Percentiles rank a stretch among this genome's conserved stretches.
Conservation (phyloP, 1,140 invertebrate species). For the Drosophila jambulina region DNA sequence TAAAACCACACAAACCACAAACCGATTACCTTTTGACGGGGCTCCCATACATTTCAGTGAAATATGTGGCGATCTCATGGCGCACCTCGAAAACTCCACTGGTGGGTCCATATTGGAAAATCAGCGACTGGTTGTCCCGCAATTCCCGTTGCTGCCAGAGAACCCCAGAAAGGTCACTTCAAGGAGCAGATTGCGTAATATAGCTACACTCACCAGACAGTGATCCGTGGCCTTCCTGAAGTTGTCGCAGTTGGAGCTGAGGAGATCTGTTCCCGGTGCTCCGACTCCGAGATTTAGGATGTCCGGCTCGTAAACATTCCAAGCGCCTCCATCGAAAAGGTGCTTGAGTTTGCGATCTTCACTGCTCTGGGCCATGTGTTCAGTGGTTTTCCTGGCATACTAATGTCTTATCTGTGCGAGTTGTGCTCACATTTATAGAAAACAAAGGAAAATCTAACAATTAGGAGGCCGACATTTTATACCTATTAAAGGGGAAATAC, state of each 20-base stretch:
- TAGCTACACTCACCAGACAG: conserved; percentile 83
- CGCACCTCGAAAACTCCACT: conserved; percentile 86
- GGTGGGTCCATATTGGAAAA: conserved; percentile 87
- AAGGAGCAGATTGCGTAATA: conserved; percentile 1
- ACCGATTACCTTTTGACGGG: conserved; percentile 81
- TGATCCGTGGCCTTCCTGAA: conserved; percentile 86
- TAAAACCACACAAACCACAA: conserved; percentile 9
- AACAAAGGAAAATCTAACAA: conserved; percentile 14
- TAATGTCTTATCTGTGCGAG: conserved; percentile 35
- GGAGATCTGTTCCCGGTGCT: conserved; percentile 86
- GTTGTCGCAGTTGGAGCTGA: conserved; percentile 85
- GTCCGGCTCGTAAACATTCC: conserved; percentile 86
- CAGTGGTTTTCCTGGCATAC: background rate
- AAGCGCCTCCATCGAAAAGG: conserved; percentile 86
- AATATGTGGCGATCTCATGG: conserved; percentile 86
- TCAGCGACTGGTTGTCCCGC: conserved; percentile 85
- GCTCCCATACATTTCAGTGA: conserved; percentile 85
- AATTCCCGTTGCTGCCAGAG: conserved; percentile 85
- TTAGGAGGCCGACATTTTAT: background rate
- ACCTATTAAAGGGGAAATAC: conserved; percentile 8
- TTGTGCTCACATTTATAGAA: conserved; percentile 21
- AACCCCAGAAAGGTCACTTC: conserved; percentile 6
- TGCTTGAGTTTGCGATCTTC: conserved; percentile 75
- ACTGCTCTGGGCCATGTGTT: conserved; percentile 40
- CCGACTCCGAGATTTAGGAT: conserved; percentile 86